Percentiles rank a stretch among this genome's conserved stretches.
Evolutionary conservation across 2,888 invertebrate species (phyloP).

Genomic region (Salticus scenicus): DNA sequence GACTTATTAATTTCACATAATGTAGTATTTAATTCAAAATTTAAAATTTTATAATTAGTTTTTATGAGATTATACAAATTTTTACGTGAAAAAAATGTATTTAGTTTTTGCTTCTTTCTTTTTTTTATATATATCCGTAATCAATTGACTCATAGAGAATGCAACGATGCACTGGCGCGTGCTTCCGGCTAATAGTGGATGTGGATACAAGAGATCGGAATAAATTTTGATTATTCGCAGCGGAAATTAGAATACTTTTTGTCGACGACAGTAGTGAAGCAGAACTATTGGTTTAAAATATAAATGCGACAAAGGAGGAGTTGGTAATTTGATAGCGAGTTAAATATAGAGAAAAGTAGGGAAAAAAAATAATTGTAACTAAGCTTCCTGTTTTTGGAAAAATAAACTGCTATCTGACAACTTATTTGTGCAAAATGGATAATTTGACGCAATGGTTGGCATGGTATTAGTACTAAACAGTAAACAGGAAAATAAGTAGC

Average conservation of each 20-base stretch:
- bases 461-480: no score
- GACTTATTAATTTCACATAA: no score
- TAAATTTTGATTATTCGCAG: constrained; percentile 21
- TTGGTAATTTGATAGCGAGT: background rate
- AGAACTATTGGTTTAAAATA: constrained; percentile 23
- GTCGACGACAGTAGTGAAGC: constrained; percentile 7
- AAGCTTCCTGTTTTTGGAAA: background rate
- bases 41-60: no score
- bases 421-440: background rate
- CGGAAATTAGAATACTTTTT: constrained; percentile 33
- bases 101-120: background rate
- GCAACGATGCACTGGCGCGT: constrained; percentile 13
- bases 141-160: constrained; percentile 23
- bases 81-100: no score
- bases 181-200: constrained; percentile 19
- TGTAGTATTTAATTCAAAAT: no score
- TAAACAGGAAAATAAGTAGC: no score
- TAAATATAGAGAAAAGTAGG: background rate
- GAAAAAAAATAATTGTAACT: background rate
- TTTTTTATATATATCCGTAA: background rate
- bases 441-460: no score
- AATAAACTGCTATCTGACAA: background rate
- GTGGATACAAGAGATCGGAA: background rate
- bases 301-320: background rate
- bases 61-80: no score